Conservation (phyloP, 64 coral and sea anemone genomes). For the Stylophora pistillata region DNA sequence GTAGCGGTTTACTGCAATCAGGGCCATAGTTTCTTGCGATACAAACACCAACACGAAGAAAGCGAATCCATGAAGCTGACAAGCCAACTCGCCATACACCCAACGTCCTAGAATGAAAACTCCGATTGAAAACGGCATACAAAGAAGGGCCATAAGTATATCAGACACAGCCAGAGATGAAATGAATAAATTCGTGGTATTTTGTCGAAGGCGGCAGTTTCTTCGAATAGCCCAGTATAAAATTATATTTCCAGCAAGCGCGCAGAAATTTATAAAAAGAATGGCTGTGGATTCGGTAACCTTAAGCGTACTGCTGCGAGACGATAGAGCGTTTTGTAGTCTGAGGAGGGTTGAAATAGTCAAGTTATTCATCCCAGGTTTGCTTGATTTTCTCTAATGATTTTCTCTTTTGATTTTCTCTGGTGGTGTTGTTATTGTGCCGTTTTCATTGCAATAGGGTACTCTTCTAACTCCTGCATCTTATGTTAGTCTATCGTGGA, state of each 20-base stretch:
- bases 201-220: slow-evolving; percentile 54
- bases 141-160: slow-evolving; percentile 60
- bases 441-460: no score
- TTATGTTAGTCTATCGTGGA: no score
- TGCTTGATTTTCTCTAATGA: background rate
- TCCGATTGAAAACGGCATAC: slow-evolving; percentile 61
- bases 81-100: slow-evolving; percentile 13
- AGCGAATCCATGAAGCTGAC: slow-evolving; percentile 69
- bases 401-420: no score
- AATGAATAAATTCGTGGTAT: slow-evolving; percentile 66
- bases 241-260: slow-evolving; percentile 48
- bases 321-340: slow-evolving; percentile 22
- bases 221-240: slow-evolving; percentile 60
- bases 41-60: slow-evolving; percentile 73
- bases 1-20: slow-evolving; percentile 65
- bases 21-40: slow-evolving; percentile 61
- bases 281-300: slow-evolving; percentile 41
- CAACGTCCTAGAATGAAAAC: slow-evolving; percentile 61
- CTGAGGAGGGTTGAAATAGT: background rate
- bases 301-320: slow-evolving; percentile 23
- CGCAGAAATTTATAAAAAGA: slow-evolving; percentile 49
- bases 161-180: slow-evolving; percentile 63
- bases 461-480: no score
- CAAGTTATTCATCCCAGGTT: background rate
- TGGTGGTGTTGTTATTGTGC: no score